Evolutionary conservation across 2,797 vertebrate species (phyloP).

Genomic region (Pachyuromys duprasi): DNA sequence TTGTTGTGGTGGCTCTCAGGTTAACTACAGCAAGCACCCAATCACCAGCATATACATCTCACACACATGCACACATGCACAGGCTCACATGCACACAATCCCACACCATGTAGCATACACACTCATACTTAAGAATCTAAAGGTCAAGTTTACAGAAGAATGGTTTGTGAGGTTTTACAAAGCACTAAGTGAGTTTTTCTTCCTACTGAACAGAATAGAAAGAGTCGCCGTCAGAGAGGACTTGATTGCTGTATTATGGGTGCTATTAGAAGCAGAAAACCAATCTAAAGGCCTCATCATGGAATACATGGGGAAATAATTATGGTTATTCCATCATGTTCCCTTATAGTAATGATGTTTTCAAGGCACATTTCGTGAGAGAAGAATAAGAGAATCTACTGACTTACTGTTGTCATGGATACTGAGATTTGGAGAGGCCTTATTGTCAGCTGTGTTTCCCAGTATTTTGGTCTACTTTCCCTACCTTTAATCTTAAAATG

Average conservation of each 20-base stretch:
- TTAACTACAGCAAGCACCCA: neutral
- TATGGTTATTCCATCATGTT: neutral
- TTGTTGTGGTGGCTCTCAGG: neutral
- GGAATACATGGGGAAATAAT: neutral
- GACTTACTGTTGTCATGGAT: neutral
- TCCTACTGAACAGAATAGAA: constrained; percentile 44
- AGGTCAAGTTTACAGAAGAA: neutral
- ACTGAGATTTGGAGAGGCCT: neutral
- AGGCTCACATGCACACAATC: neutral
- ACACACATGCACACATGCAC: neutral
- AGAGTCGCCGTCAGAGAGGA: neutral
- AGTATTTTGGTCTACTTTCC: neutral
- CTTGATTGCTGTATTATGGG: neutral
- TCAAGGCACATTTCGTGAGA: neutral
- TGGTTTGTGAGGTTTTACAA: neutral
- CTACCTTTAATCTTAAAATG: constrained; percentile 26
- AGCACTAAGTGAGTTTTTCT: neutral
- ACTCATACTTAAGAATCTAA: neutral
- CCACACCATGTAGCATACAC: neutral
- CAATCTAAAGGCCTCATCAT: neutral
- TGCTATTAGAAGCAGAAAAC: neutral
- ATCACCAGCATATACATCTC: neutral
- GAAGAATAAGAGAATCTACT: neutral
- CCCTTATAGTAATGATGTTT: neutral
- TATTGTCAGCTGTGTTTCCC: neutral